phyloP scores from a whole-genome alignment of 64 coral and sea anemone species.

The Pachyseris speciosa region DNA sequence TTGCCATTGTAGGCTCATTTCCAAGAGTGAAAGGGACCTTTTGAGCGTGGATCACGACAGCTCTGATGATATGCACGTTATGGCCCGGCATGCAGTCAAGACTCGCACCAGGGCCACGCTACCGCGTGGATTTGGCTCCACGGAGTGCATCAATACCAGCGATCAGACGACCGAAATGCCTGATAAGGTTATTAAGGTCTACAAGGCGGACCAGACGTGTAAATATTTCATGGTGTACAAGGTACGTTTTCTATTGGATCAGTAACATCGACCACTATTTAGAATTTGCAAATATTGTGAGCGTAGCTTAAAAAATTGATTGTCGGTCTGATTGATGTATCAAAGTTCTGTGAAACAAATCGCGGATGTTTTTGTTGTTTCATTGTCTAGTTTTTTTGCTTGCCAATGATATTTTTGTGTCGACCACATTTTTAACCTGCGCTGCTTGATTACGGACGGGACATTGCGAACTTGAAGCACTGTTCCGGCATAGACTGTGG shows the following conservation, averaged over 20 bases:
- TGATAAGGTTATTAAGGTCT: conserved; percentile 89
- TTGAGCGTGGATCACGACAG: conserved; percentile 78
- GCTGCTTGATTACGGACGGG: too few species aligned
- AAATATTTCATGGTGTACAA: conserved; percentile 95
- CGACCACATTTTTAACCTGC: too few species aligned
- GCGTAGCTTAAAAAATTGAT: too few species aligned
- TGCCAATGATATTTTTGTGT: too few species aligned
- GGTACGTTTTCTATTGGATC: conserved; percentile 30
- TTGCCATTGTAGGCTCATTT: conserved; percentile 74
- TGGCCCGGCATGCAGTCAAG: conserved; percentile 73
- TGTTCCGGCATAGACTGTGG: too few species aligned
- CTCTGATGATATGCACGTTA: conserved; percentile 63
- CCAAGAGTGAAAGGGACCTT: conserved; percentile 82
- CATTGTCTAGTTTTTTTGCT: too few species aligned
- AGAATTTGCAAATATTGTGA: too few species aligned
- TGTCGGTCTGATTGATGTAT: too few species aligned
- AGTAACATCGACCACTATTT: not conserved
- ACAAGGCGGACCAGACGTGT: conserved; percentile 95
- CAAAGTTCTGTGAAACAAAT: too few species aligned
- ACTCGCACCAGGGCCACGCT: conserved; percentile 39
- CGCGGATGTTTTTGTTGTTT: too few species aligned
- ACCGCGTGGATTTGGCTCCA: conserved; percentile 82
- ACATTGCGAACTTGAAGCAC: too few species aligned
- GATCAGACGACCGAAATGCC: conserved; percentile 66
- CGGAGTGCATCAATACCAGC: conserved; percentile 75